Base-by-base conservation (phyloP, 37 sponge, comb jelly and placozoan genomes). In the Eunapius fragilis region DNA sequence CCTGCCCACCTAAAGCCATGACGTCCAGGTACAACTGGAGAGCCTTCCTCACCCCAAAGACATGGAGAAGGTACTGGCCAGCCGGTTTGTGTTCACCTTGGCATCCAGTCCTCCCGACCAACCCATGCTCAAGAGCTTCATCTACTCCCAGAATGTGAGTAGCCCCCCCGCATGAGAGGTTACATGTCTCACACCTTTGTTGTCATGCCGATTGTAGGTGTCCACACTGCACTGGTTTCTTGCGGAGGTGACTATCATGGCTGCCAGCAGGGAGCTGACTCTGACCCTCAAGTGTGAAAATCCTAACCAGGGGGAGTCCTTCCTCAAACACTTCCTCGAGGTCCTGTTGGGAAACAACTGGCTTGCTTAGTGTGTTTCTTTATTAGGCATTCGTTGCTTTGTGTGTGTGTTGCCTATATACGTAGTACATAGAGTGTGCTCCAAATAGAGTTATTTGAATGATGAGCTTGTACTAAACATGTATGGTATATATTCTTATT, bases 131-230 rank as follows among this genome's bases (percentile, higher is more conserved):
- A 96, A 98, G 71, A 85, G 88, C 80, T 98, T 92, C 87, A 70
- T 98, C 73, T 98, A 87, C 81, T 92, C 92, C 7, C 94, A 98
- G 75, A 88, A 98, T 69, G 97, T 94, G 35, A 91, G 91, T 70
- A 3, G 73, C 0, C n/a, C n/a, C n/a, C n/a, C n/a, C n/a, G n/a
- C n/a, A n/a, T n/a, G n/a, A n/a, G n/a, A n/a, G 27, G 35, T 26
- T 76, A 19, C 23, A 26, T 31, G 13, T 85, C 71, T 70, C 75
- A 73, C 75, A 47, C 75, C 67, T 27, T 34, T 68, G 38, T 78
- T 41, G 67, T 31, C 41, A 77, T 69, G 30, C 75, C 47, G 35
- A 4, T 82, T 26, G 13, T 37, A 96, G 96, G 87, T 88, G 32
- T 88, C 92, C 2, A 93, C 94, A 0, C 36, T 83, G 5, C 82